A percentile compares a stretch with the other conserved stretches of the same genome.
phyloP scores from a whole-genome alignment of 2,888 invertebrate genomes.

The Augochlorella aurata region DNA sequence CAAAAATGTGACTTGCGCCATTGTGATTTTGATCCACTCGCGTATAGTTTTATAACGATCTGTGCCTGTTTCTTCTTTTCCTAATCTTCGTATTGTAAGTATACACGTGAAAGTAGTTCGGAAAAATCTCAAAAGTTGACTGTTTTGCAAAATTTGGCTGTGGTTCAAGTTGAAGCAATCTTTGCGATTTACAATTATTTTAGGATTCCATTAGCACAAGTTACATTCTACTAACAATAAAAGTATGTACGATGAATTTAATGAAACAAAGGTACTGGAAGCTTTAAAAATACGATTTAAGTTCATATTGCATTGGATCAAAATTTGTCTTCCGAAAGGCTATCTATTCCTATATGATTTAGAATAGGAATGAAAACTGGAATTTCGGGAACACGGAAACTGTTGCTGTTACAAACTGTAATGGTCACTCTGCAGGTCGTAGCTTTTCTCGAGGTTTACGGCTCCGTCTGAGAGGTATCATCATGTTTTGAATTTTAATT shows the following conservation, averaged over 20 bases:
- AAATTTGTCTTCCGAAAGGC: not conserved
- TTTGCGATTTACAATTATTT: not conserved
- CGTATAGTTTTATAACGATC: not conserved
- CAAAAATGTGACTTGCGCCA: no score
- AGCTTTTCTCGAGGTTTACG: conserved; percentile 63
- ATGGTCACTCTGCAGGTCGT: conserved; percentile 56
- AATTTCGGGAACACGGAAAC: conserved; percentile 42
- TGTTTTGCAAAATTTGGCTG: not conserved
- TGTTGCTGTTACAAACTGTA: conserved; percentile 62
- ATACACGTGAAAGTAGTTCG: not conserved
- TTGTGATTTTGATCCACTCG: no score
- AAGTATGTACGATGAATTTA: not conserved
- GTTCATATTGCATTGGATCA: not conserved
- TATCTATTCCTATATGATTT: not conserved
- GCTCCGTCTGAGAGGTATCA: conserved; percentile 41
- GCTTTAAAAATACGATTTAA: not conserved
- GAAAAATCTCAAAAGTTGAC: not conserved
- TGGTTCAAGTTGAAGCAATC: not conserved
- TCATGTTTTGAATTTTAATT: conserved; percentile 73
- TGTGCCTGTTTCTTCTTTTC: not conserved
- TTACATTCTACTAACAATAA: not conserved
- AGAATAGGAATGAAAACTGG: conserved; percentile 16
- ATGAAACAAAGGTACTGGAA: not conserved
- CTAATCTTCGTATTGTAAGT: not conserved
- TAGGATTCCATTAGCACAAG: not conserved